Base-by-base conservation (phyloP, 2,888 invertebrate genomes). In the Hirtodrosophila trivittata region DNA sequence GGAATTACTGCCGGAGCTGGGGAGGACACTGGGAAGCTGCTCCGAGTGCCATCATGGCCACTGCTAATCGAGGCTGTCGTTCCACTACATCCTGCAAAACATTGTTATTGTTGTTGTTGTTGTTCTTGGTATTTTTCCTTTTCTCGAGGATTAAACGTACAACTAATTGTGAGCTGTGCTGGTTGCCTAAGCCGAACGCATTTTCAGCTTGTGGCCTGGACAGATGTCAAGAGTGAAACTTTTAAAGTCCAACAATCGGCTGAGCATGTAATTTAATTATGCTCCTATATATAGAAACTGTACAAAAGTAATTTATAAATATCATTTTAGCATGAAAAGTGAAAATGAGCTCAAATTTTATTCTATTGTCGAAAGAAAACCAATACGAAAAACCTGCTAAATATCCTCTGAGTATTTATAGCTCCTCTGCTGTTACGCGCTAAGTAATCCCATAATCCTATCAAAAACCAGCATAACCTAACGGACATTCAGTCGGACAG, bases 101-200 rank as follows among this genome's bases (percentile, higher is more conserved):
- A 46, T 35, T 18, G 13, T 43, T 37, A 5, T 47, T 42, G 25
- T 13, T 26, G 18, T 18, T 28, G 21, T 45, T 32, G 14, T 28
- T 42, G 16, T 33, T 45, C 14, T 38, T 47, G 12, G 49, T 50
- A 10, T 39, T 46, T 5, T 32, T 47, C 46, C 35, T 51, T 39
- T 50, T 57, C 21, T 28, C 42, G 39, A 47, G 74, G 77, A 83
- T 84, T 83, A 76, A 57, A 49, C 51, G 45, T 50, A 35, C 73
- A 76, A 64, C 83, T 82, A 76, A 76, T 76, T 77, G 81, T 74
- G 77, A 56, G 39, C 56, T 55, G 54, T 46, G 66, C 45, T 50
- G 57, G 54, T 28, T 43, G 59, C 51, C 37, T 64, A 64, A 72
- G 64, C 72, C 51, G 45, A 18, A 59, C 26, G 59, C 51, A 25